A percentile compares a stretch with the other conserved stretches of the same genome.
Conservation (phyloP, 2,113 vertebrate genomes). For the Pristiophorus japonicus region DNA sequence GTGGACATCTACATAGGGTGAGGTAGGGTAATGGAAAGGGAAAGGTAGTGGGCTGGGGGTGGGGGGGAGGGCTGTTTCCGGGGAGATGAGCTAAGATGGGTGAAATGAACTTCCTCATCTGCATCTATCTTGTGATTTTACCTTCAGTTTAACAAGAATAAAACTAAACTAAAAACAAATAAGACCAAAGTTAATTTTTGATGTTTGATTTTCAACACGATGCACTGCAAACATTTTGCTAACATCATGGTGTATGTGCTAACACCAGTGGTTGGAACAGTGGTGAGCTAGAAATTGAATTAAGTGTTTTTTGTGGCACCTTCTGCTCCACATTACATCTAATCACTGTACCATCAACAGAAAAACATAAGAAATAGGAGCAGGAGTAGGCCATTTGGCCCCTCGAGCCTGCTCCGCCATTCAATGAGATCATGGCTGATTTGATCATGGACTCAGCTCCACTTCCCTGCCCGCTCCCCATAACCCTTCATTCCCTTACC, state of each 20-base stretch:
- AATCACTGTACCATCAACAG: too few species aligned
- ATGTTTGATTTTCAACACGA: not conserved
- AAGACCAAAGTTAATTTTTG: not conserved
- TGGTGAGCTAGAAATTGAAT: not conserved
- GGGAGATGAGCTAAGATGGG: not conserved
- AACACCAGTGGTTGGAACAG: not conserved
- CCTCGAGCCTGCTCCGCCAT: too few species aligned
- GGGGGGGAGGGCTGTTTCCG: not conserved
- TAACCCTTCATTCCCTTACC: too few species aligned
- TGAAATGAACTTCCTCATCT: not conserved
- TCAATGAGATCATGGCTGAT: too few species aligned
- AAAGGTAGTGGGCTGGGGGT: too few species aligned
- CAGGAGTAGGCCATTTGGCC: too few species aligned
- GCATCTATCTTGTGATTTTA: not conserved
- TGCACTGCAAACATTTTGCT: too few species aligned
- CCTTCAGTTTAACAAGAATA: not conserved
- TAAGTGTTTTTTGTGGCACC: not conserved
- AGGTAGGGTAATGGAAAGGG: too few species aligned
- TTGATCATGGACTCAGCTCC: too few species aligned
- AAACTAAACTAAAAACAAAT: not conserved
- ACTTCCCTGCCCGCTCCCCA: too few species aligned
- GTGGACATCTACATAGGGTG: not conserved
- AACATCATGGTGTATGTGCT: not conserved
- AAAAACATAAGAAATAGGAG: too few species aligned
- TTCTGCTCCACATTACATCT: too few species aligned